Evolutionary conservation across 1,140 invertebrate species (phyloP), one percentile per base, ranked within the genome.

Genomic region (Drosophila miranda): DNA sequence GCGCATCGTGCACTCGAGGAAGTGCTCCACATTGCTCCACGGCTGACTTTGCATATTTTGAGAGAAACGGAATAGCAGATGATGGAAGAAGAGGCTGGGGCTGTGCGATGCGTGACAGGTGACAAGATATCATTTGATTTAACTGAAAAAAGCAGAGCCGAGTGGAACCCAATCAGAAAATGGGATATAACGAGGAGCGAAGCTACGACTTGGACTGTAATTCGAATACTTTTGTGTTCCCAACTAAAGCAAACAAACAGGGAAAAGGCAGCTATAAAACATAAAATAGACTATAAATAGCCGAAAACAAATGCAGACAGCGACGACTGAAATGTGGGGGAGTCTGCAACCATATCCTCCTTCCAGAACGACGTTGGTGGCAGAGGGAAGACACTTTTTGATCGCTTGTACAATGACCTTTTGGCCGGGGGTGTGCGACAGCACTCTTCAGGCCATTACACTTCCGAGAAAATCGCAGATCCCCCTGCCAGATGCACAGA

Each of bases 1-100:
- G 80, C 80, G 81, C 68, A 86, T 81, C 80, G 70, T 61, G 68
- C 76, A 69, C 64, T 74, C 60, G 81, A 77, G 77, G 81, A 86
- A 86, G 81, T 86, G 81, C 67, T 74, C 81, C 77, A 86, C 59
- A 77, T 86, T 62, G 49, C 55, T 48, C 23, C 45, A 30, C 52
- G 56, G 73, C 68, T 73, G 58, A 82, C 63, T 78, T 81, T 54
- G 78, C 78, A 81, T 83, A 78, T 83, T 83, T 83, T 26, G 44
- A 53, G 48, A 43, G 66, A 83, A 86, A 81, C 77, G 61, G 46
- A 86, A 86, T 86, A 79, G 67, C 82, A 82, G 62, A 87, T 74
- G 78, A 87, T 78, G 69, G 66, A 43, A 26, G 41, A 49, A 21
- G 26, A 21, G 46, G 45, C 34, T 51, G 38, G 38, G 67, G 28